Evolutionary conservation across 2,113 vertebrate genomes (phyloP), one percentile per base, ranked within the genome.

Genomic region (Zapus hudsonius): DNA sequence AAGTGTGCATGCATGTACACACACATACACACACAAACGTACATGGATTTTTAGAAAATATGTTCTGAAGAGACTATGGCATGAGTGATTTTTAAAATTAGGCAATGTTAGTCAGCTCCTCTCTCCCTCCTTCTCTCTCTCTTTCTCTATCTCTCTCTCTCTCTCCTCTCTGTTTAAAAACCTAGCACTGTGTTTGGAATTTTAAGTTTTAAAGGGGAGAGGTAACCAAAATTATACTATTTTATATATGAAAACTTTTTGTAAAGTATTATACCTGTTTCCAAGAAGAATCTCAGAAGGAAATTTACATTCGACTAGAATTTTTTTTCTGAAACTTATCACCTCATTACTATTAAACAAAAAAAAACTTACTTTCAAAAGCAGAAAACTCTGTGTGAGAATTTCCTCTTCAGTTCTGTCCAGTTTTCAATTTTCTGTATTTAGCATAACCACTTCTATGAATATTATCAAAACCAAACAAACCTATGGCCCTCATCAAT

Each of bases 281-380:
- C 27, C 55, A 76, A 52, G 19, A 75, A 75, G 11, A 13, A 87
- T 61, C 27, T 22, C 69, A 90, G 61, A 38, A 90, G 9, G 7
- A 87, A 47, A 38, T 89, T 23, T 55, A 10, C 20, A 11, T 82
- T 40, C 82, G 36, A 73, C 22, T 27, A 93, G 15, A 36, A 44
- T 87, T 80, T 1, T 1, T 66, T 89, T 91, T 89, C 70, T 70
- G 33, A 57, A 92, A 66, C 91, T 74, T 55, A 44, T 84, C 11
- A 61, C 44, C 7, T 38, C 2, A 31, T 29, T 79, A 36, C 75
- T 64, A 67, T 90, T 67, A 44, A 57, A 15, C 66, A 36, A 2
- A 20, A 27, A 74, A 72, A 66, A 1, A 7, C 7, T n/a, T n/a
- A n/a, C n/a, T 33, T 31, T 72, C 16, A 8, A 47, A 80, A 78